phyloP scores from a whole-genome alignment of 2,888 invertebrate genomes.

The Agonopterix arenella region DNA sequence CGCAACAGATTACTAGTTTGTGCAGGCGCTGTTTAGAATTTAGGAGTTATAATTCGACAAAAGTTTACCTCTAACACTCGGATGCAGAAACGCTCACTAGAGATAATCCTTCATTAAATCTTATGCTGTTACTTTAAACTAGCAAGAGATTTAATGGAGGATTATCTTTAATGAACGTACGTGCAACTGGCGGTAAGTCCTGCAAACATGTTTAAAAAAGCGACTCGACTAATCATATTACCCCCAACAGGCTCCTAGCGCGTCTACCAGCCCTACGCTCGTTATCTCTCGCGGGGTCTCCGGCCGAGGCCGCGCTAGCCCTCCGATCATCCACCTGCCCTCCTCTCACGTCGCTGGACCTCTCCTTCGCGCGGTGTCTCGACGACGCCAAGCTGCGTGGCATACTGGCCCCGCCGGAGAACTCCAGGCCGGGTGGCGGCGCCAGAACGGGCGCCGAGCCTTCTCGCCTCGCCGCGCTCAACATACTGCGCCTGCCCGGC shows the following conservation, averaged over 20 bases:
- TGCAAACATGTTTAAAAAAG: too few species aligned
- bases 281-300: constrained; percentile 86
- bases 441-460: constrained; percentile 60
- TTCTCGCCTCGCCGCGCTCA: constrained; percentile 81
- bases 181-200: too few species aligned
- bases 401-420: constrained; percentile 90
- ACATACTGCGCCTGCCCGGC: constrained; percentile 86
- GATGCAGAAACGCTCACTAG: too few species aligned
- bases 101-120: too few species aligned
- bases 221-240: too few species aligned
- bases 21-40: too few species aligned
- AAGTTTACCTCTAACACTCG: too few species aligned
- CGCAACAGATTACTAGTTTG: too few species aligned
- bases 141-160: too few species aligned
- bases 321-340: constrained; percentile 90
- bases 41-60: too few species aligned
- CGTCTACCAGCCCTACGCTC: constrained; percentile 89
- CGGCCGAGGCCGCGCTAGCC: constrained; percentile 87
- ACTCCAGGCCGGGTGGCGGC: constrained; percentile 82
- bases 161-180: too few species aligned
- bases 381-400: constrained; percentile 91
- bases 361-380: constrained; percentile 91
- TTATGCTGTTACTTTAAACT: too few species aligned
- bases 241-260: constrained; percentile 78
- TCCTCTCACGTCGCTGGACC: constrained; percentile 84